Base-by-base conservation (phyloP, 2,888 invertebrate genomes). In the Charanyca ferruginea region DNA sequence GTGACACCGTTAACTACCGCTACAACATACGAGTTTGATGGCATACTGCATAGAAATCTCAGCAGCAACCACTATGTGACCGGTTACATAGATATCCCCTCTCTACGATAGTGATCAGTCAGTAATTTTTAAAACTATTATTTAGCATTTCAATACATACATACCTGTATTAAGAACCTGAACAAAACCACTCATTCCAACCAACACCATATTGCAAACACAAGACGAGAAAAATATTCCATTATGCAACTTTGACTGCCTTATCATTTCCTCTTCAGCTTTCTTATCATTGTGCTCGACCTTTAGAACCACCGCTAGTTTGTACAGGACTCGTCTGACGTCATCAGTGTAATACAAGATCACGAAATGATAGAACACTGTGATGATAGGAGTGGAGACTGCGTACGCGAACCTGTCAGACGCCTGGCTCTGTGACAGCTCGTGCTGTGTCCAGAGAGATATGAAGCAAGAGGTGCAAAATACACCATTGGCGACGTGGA, bases 381-480 rank as follows among this genome's bases (percentile, higher is more conserved):
- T 74, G 45, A 75, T 47, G 13, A 74, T 20, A 6, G 75, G 69
- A 7, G 60, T 44, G 22, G 60, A 55, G 2, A n/a, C 42, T 42
- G 54, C 60, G 23, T 74, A 74, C 2, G 60, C 55, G 0, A 74
- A 35, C 23, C 75, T 45, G 13, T 72, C 71, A 0, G 75, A 67
- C 16, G 55, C 16, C 22, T 72, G 75, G 23, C 54, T 59, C 13
- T 44, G 51, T 0, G 74, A 45, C 22, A 72, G 38, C 3, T 20
- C 51, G 9, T 68, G 45, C n/a, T 72, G 69, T 9, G 59, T 74
- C 75, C 69, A 74, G 2, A 74, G 38, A 3, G 75, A 75, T 11
- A 25, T 3, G 7, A 60, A 60, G n/a, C 72, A 75, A 0, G 42
- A 72, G 0, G 7, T 35, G 20, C 72, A 60, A 41, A 72, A 72